Conservation (phyloP, 1,140 invertebrate genomes). For the Ooceraea biroi region DNA sequence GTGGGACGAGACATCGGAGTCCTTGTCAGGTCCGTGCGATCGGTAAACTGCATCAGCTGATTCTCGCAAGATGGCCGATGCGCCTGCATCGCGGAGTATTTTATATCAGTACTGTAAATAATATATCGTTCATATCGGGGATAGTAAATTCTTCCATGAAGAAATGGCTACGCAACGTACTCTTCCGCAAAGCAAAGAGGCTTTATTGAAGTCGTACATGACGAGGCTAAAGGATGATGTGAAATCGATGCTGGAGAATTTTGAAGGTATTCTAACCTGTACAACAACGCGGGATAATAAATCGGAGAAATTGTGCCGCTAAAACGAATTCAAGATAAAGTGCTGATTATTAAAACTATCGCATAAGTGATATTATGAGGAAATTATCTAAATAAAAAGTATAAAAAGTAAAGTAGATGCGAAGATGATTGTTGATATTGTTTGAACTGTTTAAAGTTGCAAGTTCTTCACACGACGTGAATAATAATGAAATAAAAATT, state of each 20-base stretch:
- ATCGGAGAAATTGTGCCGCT: not conserved
- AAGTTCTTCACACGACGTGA: too few relatives aligned
- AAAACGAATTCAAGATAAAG: not conserved
- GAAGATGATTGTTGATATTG: not conserved
- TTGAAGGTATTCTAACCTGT: slow-evolving; percentile 94
- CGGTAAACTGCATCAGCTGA: slow-evolving; percentile 33
- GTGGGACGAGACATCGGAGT: not conserved
- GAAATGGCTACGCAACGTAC: slow-evolving; percentile 87
- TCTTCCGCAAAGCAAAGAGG: slow-evolving; percentile 97
- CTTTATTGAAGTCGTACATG: slow-evolving; percentile 96
- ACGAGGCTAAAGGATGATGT: slow-evolving; percentile 97
- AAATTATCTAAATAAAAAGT: not conserved
- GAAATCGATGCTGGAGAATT: slow-evolving; percentile 98
- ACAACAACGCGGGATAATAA: not conserved
- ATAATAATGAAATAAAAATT: not conserved
- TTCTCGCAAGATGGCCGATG: not conserved
- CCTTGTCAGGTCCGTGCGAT: not conserved
- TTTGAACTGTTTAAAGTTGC: not conserved
- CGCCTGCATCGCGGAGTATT: not conserved
- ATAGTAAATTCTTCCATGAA: not conserved
- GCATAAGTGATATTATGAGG: too few relatives aligned
- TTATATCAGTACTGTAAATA: not conserved
- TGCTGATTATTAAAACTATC: not conserved
- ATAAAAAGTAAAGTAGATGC: not conserved
- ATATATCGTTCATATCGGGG: too few relatives aligned